Evolutionary conservation across 2,797 vertebrate species (phyloP), one percentile per base, ranked within the genome.

Genomic region (Acomys russatus): DNA sequence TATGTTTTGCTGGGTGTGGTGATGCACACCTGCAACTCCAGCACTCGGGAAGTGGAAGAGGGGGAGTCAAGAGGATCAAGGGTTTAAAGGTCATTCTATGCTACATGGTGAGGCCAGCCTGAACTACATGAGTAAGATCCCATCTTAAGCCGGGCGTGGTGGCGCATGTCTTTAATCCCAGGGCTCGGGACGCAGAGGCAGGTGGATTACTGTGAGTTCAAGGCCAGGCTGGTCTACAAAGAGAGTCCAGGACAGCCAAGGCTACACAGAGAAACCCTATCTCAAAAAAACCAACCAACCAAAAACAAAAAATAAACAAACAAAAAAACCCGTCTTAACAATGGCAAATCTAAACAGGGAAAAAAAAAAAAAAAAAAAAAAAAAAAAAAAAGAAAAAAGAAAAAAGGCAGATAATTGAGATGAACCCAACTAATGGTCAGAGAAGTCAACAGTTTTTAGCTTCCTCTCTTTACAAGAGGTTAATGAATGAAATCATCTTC

Each of bases 401-500:
- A 91, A 91, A 74, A 70, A 73, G 9, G 38, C 56, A 91, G 68
- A 94, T 51, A 91, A 94, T 9, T 9, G 5, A 92, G 70, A 83
- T 73, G 49, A 59, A n/a, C n/a, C 44, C 25, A 89, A 90, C 18
- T 78, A 94, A 92, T 56, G 35, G 86, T 17, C 20, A 89, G 54
- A 93, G 35, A 93, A 82, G 54, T 9, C 38, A 92, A 85, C 49
- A 66, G 35, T 79, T 90, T 71, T 73, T 64, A 59, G 38, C 66
- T 94, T 95, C 30, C 23, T 91, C 77, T 96, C 56, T 77, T 90
- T 90, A 22, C 14, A 96, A 89, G 2, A 56, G 61, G 71, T 33
- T 23, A 59, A 64, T 90, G 93, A 79, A 71, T 25, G 91, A 93
- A 94, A 54, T 35, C 64, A 82, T 51, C 85, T 85, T 82, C 56